Percentiles rank a stretch among this genome's conserved stretches.
Conservation (phyloP, 2,888 invertebrate species). For the Phania funesta region DNA sequence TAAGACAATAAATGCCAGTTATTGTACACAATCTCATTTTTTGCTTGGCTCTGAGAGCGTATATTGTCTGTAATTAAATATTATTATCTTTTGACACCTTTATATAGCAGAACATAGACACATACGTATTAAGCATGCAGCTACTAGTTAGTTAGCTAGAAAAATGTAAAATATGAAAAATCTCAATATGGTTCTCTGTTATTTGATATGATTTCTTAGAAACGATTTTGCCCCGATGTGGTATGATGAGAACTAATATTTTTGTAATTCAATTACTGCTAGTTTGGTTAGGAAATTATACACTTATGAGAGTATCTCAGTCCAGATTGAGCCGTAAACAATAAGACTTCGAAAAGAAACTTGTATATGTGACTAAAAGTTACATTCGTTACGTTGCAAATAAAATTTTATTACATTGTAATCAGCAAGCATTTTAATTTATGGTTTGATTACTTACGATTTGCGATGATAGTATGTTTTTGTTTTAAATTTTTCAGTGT, state of each 20-base stretch:
- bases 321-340: constrained; percentile 30
- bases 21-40: neutral
- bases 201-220: constrained; percentile 47
- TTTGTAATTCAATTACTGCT: constrained; percentile 28
- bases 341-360: no score
- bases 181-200: constrained; percentile 31
- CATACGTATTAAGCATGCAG: constrained; percentile 47
- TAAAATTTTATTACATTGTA: no score
- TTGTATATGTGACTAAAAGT: no score
- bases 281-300: constrained; percentile 12
- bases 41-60: constrained; percentile 14
- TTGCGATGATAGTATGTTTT: no score
- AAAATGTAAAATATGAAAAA: constrained; percentile 42
- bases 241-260: constrained; percentile 17
- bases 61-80: constrained; percentile 62
- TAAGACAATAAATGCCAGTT: constrained; percentile 27
- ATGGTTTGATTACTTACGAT: no score
- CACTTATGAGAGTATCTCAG: constrained; percentile 19
- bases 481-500: no score
- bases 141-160: constrained; percentile 11
- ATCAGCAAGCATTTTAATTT: no score
- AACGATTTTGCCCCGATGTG: constrained; percentile 18
- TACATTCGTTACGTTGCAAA: no score
- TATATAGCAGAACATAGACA: constrained; percentile 42
- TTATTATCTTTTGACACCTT: constrained; percentile 62